Conservation (phyloP, 2,888 invertebrate genomes). For the Agrypnus murinus region DNA sequence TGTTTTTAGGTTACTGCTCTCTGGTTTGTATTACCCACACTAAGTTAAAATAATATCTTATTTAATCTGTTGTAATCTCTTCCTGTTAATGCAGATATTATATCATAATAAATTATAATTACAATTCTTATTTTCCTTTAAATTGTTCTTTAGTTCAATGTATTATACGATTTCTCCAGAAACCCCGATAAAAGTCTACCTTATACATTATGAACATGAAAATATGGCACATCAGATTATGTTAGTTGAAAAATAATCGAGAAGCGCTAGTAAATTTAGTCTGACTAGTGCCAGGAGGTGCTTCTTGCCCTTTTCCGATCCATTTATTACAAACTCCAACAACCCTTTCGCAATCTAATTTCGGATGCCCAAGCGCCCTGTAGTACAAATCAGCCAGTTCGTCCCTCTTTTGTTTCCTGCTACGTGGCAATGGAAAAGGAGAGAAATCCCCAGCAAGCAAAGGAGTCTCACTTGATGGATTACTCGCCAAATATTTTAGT, state of each 20-base stretch:
- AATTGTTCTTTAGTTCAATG: too few relatives aligned
- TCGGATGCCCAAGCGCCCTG: constrained; percentile 37
- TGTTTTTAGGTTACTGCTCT: too few relatives aligned
- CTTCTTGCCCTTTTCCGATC: constrained; percentile 40
- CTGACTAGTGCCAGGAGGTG: constrained; percentile 24
- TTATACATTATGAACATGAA: too few relatives aligned
- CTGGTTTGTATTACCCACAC: too few relatives aligned
- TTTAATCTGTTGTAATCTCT: too few relatives aligned
- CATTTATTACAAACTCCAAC: constrained; percentile 42
- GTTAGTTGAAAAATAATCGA: constrained; percentile 14
- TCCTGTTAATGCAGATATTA: too few relatives aligned
- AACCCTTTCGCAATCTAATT: constrained; percentile 46
- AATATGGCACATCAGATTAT: background rate
- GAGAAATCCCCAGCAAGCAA: constrained; percentile 49
- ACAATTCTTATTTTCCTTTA: too few relatives aligned
- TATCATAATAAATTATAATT: too few relatives aligned
- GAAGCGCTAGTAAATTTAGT: constrained; percentile 8
- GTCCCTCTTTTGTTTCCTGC: constrained; percentile 57
- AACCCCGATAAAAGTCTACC: too few relatives aligned
- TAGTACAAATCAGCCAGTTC: constrained; percentile 39
- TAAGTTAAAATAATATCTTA: too few relatives aligned
- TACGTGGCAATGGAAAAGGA: constrained; percentile 45
- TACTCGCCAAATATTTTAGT: constrained; percentile 67
- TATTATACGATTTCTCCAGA: too few relatives aligned
- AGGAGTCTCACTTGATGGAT: constrained; percentile 64